Evolutionary conservation across 1,140 invertebrate species (phyloP).

Genomic region (Papilio machaon): DNA sequence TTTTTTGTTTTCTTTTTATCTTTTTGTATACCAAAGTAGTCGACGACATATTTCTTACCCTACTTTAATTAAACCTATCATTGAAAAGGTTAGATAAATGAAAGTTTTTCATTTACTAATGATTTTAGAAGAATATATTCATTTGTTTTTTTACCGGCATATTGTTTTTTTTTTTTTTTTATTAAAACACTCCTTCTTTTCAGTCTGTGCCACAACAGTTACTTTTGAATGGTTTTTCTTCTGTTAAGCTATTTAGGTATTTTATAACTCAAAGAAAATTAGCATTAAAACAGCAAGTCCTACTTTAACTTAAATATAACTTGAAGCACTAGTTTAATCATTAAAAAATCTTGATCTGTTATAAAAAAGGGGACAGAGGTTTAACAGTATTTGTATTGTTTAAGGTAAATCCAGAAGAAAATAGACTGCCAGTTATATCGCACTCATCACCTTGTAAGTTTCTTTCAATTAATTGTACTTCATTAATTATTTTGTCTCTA

Average conservation of each 20-base stretch:
- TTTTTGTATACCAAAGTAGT: conserved; percentile 11
- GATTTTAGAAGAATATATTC: too few relatives aligned
- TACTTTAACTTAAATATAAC: neutral
- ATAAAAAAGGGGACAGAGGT: conserved; percentile 31
- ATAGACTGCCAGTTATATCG: conserved; percentile 68
- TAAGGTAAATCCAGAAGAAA: conserved; percentile 78
- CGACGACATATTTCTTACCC: neutral
- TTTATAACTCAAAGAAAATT: neutral
- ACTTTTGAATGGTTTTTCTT: too few relatives aligned
- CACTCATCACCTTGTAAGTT: conserved; percentile 75
- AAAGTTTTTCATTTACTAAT: neutral
- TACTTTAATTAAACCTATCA: neutral
- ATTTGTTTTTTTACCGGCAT: too few relatives aligned
- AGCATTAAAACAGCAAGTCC: neutral
- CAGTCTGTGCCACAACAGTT: too few relatives aligned
- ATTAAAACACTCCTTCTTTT: too few relatives aligned
- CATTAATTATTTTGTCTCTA: conserved; percentile 40
- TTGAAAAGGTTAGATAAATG: conserved; percentile 23
- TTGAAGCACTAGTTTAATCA: neutral
- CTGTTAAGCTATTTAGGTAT: too few relatives aligned
- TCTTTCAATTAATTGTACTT: conserved; percentile 31
- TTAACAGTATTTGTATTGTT: conserved; percentile 45
- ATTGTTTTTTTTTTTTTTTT: too few relatives aligned
- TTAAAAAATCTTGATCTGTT: too few relatives aligned
- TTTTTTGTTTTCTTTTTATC: conserved; percentile 36